Evolutionary conservation across 2,113 vertebrate genomes (phyloP).

Genomic region (Chrysochloris asiatica): DNA sequence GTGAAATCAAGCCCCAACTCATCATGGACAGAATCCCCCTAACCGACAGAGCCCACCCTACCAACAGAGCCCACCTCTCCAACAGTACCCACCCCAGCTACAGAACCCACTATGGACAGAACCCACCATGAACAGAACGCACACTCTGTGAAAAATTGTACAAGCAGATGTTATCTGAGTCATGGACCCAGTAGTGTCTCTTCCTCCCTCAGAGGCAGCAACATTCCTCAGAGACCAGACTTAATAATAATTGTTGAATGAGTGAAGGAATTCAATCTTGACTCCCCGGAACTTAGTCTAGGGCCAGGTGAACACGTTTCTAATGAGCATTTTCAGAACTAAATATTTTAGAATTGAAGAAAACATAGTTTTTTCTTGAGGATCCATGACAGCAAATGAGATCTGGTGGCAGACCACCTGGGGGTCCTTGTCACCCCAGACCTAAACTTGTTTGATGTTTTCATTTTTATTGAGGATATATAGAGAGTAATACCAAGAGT

Average conservation of each 20-base stretch:
- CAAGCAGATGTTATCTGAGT: fast-evolving
- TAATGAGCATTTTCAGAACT: fast-evolving
- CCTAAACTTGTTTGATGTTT: background rate
- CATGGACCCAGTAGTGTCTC: too few relatives aligned
- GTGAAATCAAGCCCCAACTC: background rate
- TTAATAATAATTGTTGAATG: background rate
- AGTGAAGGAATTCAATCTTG: background rate
- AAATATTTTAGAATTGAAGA: background rate
- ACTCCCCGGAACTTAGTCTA: background rate
- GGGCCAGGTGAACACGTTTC: background rate
- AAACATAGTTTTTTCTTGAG: background rate
- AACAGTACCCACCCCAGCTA: too few relatives aligned
- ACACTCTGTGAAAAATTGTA: too few relatives aligned
- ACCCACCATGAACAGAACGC: too few relatives aligned
- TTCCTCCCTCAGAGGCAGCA: too few relatives aligned
- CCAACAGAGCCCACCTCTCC: too few relatives aligned
- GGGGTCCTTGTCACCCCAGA: background rate
- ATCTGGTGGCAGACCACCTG: too few relatives aligned
- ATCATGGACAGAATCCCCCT: too few relatives aligned
- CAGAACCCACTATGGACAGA: too few relatives aligned
- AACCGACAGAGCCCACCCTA: too few relatives aligned
- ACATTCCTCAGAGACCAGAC: background rate
- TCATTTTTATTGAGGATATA: background rate
- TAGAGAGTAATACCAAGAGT: background rate
- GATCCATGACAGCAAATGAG: fast-evolving